Conservation (phyloP, 2,113 vertebrate species). For the Crotophaga sulcirostris region DNA sequence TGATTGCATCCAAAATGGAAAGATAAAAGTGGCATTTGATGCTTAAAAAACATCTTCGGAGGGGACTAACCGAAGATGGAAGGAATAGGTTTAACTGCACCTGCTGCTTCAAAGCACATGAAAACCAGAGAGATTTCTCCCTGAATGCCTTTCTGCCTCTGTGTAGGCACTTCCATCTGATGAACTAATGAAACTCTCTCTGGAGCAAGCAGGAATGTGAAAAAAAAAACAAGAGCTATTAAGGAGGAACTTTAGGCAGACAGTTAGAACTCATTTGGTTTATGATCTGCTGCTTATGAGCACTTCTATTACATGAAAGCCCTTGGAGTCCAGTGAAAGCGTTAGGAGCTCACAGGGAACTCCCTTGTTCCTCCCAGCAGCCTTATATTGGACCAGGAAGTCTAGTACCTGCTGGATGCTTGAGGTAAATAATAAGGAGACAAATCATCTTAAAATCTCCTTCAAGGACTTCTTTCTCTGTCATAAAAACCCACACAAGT, state of each 20-base stretch:
- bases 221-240: background rate
- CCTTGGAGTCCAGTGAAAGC: background rate
- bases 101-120: conserved; percentile 52
- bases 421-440: conserved; percentile 37
- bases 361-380: conserved; percentile 36
- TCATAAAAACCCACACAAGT: background rate
- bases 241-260: conserved; percentile 50
- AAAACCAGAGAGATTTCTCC: conserved; percentile 38
- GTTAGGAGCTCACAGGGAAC: background rate
- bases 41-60: background rate
- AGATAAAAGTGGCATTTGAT: conserved; percentile 46
- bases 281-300: conserved; percentile 43
- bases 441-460: conserved; percentile 43
- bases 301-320: background rate
- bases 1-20: conserved; percentile 28
- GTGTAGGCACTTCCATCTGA: conserved; percentile 53
- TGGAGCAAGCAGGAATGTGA: conserved; percentile 10
- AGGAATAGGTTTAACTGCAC: conserved; percentile 49
- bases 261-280: conserved; percentile 40
- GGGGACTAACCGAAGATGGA: background rate
- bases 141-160: conserved; percentile 39
- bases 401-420: conserved; percentile 7
- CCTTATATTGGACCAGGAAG: conserved; percentile 15
- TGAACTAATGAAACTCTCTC: conserved; percentile 43
- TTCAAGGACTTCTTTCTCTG: background rate